These are phyloP conservation scores for Xestoiulus laeticollis DNA, from an alignment of 2,888 invertebrate genomes.

Conservation along the genomic window DNA sequence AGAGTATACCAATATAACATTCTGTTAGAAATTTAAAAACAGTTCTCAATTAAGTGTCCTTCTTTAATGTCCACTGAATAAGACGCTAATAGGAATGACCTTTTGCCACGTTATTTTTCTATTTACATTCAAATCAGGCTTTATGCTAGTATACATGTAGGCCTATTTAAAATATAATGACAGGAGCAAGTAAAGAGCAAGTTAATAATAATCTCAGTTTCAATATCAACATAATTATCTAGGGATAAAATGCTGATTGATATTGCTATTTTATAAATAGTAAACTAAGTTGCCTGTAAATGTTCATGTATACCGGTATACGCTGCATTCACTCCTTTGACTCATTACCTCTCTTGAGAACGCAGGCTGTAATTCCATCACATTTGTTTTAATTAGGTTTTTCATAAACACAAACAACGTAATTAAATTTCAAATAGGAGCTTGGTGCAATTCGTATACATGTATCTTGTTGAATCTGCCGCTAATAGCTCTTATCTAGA, in stretches of 20 bases:
- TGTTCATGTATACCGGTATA: background rate
- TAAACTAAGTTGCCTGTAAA: background rate
- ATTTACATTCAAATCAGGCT: too few relatives aligned
- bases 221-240: background rate
- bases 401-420: slow-evolving; percentile 37
- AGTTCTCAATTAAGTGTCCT: too few relatives aligned
- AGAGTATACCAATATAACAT: too few relatives aligned
- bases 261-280: background rate
- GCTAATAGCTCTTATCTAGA: background rate
- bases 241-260: background rate
- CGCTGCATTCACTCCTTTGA: background rate
- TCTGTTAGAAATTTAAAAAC: too few relatives aligned
- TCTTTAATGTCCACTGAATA: too few relatives aligned
- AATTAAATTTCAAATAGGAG: background rate
- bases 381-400: slow-evolving; percentile 28
- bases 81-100: too few relatives aligned
- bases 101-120: too few relatives aligned
- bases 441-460: background rate
- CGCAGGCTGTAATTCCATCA: background rate
- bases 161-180: background rate
- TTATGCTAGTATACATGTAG: too few relatives aligned
- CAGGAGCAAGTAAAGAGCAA: background rate
- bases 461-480: background rate
- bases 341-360: slow-evolving; percentile 25
- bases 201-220: background rate